These are phyloP conservation scores for Poecilobothrus nobilitatus DNA, from an alignment of 2,888 invertebrate species.

Conservation along the genomic window DNA sequence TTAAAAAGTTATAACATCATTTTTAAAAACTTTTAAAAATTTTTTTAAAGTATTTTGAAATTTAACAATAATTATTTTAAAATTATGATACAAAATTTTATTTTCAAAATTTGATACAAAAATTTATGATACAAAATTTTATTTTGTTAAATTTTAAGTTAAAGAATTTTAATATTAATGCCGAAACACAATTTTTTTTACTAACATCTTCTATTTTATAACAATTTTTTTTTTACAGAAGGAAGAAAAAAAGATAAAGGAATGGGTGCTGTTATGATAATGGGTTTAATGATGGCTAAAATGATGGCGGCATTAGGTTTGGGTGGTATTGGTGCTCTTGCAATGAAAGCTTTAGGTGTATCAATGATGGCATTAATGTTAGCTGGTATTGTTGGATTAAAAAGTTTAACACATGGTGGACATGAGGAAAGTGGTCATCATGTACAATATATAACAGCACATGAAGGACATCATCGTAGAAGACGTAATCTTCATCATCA, in stretches of 20 bases:
- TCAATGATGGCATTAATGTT: slow-evolving; percentile 67
- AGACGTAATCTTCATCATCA: slow-evolving; percentile 23
- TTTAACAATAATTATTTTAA: no score
- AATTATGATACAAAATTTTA: no score
- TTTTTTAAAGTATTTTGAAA: no score
- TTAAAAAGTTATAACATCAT: no score
- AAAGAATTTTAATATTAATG: no score
- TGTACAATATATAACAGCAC: slow-evolving; percentile 46
- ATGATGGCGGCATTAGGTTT: slow-evolving; percentile 66
- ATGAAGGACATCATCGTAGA: slow-evolving; percentile 35
- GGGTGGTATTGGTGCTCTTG: slow-evolving; percentile 64
- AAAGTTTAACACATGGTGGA: slow-evolving; percentile 56
- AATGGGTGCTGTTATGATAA: slow-evolving; percentile 50
- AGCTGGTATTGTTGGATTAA: slow-evolving; percentile 64
- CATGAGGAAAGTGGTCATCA: slow-evolving; percentile 47
- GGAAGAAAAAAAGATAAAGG: slow-evolving; percentile 56
- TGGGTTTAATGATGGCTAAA: slow-evolving; percentile 70
- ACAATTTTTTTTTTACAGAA: slow-evolving; percentile 48
- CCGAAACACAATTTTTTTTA: no score
- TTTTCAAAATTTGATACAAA: no score
- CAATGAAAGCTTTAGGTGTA: slow-evolving; percentile 66
- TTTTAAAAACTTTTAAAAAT: no score
- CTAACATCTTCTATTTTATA: no score
- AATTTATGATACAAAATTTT: no score
- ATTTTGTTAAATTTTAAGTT: no score